Percentiles rank a stretch among this genome's conserved stretches.
Conservation (phyloP, 2,797 vertebrate species). For the Pteronotus mesoamericanus region DNA sequence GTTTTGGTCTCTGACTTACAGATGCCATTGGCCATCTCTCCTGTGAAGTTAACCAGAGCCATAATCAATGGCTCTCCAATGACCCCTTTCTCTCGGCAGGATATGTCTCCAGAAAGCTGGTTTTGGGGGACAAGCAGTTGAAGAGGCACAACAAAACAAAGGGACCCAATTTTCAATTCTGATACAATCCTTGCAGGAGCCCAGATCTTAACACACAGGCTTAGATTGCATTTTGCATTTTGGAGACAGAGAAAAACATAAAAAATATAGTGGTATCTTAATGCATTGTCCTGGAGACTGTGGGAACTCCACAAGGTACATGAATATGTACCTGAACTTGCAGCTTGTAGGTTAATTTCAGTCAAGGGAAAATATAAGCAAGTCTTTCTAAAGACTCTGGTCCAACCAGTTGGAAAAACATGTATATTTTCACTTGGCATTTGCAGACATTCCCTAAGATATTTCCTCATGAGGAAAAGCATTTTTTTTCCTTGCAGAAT, state of each 20-base stretch:
- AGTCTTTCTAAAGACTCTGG: neutral
- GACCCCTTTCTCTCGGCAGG: neutral
- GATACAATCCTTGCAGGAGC: neutral
- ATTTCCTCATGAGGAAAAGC: neutral
- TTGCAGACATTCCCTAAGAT: neutral
- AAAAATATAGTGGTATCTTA: slow-evolving; percentile 2
- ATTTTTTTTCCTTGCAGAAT: neutral
- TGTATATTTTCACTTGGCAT: neutral
- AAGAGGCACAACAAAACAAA: neutral
- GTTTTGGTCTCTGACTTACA: neutral
- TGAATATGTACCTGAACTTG: rapidly evolving
- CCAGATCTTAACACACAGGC: neutral
- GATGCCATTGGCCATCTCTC: too few species aligned
- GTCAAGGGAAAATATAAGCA: neutral
- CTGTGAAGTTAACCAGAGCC: neutral
- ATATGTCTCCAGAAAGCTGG: neutral
- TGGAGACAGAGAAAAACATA: neutral
- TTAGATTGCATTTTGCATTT: neutral
- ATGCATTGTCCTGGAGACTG: neutral
- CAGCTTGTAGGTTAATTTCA: neutral
- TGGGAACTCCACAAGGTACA: too few species aligned
- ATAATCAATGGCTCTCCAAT: neutral
- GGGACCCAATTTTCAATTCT: neutral
- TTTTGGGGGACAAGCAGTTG: neutral
- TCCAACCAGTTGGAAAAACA: neutral